A percentile compares a stretch with the other conserved stretches of the same genome.
phyloP scores from a whole-genome alignment of 2,797 vertebrate genomes.

The Pangasius krempfi region DNA sequence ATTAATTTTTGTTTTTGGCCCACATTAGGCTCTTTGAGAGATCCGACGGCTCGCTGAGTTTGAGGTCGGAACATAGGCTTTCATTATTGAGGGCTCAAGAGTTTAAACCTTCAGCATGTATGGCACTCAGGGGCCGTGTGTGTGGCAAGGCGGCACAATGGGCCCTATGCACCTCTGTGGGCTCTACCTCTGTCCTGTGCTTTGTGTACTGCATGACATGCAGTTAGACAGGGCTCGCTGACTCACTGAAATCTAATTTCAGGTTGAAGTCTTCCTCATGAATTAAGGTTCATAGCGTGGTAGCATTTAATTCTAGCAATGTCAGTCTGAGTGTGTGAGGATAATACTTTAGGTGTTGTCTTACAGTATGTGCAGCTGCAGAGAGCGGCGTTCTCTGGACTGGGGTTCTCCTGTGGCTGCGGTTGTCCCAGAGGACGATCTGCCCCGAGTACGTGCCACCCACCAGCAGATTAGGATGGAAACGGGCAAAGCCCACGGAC shows the following conservation, averaged over 20 bases:
- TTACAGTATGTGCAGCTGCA: slow-evolving; percentile 93
- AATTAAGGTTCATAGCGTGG: not conserved
- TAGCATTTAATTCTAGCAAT: not conserved
- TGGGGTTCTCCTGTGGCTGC: slow-evolving; percentile 92
- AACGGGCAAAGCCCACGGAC: slow-evolving; percentile 94
- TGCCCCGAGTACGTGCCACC: slow-evolving; percentile 96
- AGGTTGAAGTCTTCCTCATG: slow-evolving; percentile 12
- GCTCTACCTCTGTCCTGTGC: slow-evolving; percentile 40
- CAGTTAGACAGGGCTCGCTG: slow-evolving; percentile 49
- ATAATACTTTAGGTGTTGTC: not conserved
- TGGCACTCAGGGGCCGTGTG: slow-evolving; percentile 51
- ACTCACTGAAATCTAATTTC: slow-evolving; percentile 34
- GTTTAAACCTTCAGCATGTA: slow-evolving; percentile 64
- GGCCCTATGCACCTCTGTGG: slow-evolving; percentile 48
- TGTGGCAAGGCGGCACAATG: slow-evolving; percentile 50
- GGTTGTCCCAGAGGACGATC: slow-evolving; percentile 97
- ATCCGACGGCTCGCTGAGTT: slow-evolving; percentile 28
- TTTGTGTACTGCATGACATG: slow-evolving; percentile 50
- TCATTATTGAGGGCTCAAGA: slow-evolving; percentile 65
- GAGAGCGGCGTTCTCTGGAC: slow-evolving; percentile 95
- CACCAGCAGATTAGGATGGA: slow-evolving; percentile 95
- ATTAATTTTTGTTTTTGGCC: slow-evolving; percentile 70
- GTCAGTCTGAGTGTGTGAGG: not conserved
- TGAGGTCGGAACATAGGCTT: slow-evolving; percentile 47
- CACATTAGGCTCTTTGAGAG: slow-evolving; percentile 76